These are phyloP conservation scores for Aythya baeri DNA, from an alignment of 2,113 vertebrate genomes.

Conservation along the genomic window DNA sequence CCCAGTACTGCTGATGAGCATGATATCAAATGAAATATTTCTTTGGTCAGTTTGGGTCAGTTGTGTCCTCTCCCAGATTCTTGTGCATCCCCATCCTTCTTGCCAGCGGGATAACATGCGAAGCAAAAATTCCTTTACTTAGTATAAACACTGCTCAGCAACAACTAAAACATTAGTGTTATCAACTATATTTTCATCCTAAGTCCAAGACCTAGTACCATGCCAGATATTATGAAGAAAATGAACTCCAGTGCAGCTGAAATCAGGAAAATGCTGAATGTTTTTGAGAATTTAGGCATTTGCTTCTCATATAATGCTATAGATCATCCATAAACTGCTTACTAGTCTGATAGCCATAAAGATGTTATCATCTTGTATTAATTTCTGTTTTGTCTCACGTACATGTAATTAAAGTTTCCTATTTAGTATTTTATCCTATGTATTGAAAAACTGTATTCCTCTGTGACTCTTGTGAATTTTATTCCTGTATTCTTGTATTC, in stretches of 20 bases:
- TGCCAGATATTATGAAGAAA: neutral
- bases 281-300: neutral
- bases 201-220: neutral
- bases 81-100: neutral
- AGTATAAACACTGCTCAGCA: neutral
- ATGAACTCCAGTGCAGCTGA: neutral
- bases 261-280: neutral
- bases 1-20: neutral
- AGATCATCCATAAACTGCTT: neutral
- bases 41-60: neutral
- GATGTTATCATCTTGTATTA: neutral
- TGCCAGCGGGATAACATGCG: neutral
- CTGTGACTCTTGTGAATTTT: neutral
- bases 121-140: neutral
- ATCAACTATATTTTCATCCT: neutral
- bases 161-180: neutral
- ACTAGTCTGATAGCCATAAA: neutral
- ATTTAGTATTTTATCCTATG: neutral
- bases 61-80: neutral
- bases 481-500: neutral
- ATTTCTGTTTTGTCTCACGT: neutral
- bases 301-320: neutral
- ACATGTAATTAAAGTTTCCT: neutral
- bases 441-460: neutral
- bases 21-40: neutral